A percentile compares a stretch with the other conserved stretches of the same genome.
phyloP scores from a whole-genome alignment of 2,797 vertebrate genomes.

The Enteromius trimaculatus region DNA sequence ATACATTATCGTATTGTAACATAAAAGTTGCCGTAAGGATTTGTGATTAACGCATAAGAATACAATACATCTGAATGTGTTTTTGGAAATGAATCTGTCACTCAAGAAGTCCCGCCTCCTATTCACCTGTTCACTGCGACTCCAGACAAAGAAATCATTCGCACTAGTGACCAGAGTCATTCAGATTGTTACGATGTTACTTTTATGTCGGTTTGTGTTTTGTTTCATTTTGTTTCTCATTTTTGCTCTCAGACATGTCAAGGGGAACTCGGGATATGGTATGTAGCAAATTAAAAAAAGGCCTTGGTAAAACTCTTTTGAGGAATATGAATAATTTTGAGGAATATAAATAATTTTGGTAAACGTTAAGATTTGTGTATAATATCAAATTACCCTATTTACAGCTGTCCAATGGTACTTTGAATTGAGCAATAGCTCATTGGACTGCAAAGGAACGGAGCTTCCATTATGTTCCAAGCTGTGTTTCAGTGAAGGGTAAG shows the following conservation, averaged over 20 bases:
- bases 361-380: not conserved
- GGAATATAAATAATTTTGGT: not conserved
- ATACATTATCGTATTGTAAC: too few relatives aligned
- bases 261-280: constrained; percentile 36
- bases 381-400: not conserved
- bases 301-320: not conserved
- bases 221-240: constrained; percentile 9
- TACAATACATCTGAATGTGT: not conserved
- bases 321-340: not conserved
- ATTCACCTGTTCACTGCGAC: constrained; percentile 15
- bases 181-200: constrained; percentile 24
- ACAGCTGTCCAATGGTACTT: constrained; percentile 55
- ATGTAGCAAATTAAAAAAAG: not conserved
- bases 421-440: constrained; percentile 54
- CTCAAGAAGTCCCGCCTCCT: constrained; percentile 24
- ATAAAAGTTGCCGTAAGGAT: too few relatives aligned
- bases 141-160: not conserved
- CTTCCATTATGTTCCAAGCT: constrained; percentile 60
- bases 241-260: constrained; percentile 19
- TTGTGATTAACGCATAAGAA: not conserved
- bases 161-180: not conserved
- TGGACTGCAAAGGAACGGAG: constrained; percentile 61
- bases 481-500: constrained; percentile 68
- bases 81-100: constrained; percentile 5
- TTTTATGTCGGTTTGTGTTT: not conserved